Conservation (phyloP, 2,888 invertebrate species). For the Kuschelorhynchus macadamiae region DNA sequence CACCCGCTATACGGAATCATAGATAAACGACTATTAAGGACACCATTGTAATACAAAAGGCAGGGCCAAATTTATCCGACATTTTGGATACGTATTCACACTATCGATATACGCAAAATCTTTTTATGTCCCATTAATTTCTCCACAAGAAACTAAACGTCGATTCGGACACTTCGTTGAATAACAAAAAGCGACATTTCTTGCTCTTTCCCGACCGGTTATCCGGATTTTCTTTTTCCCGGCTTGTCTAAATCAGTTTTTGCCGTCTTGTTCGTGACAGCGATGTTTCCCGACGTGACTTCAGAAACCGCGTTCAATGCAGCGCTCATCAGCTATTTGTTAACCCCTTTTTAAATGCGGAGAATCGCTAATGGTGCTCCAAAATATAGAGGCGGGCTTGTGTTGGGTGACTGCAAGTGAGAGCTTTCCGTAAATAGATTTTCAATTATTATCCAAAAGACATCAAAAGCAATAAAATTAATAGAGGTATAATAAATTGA, state of each 20-base stretch:
- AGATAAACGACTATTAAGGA: too few species aligned
- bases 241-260: conserved; percentile 38
- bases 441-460: too few species aligned
- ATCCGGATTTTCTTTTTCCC: conserved; percentile 33
- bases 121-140: conserved; percentile 34
- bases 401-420: too few species aligned
- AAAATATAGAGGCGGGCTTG: too few species aligned
- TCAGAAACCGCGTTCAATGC: conserved; percentile 25
- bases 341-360: conserved; percentile 32
- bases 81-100: too few species aligned
- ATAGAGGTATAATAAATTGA: too few species aligned
- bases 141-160: conserved; percentile 31
- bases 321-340: conserved; percentile 30
- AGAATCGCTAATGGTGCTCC: conserved; percentile 20
- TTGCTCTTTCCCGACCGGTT: conserved; percentile 20
- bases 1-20: too few species aligned
- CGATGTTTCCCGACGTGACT: conserved; percentile 36
- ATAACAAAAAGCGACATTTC: conserved; percentile 42
- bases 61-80: too few species aligned
- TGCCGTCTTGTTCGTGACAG: conserved; percentile 38
- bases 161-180: conserved; percentile 32
- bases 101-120: conserved; percentile 21
- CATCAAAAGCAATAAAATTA: too few species aligned
- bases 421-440: too few species aligned
- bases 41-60: too few species aligned